Base-by-base conservation (phyloP, 1,140 invertebrate species). In the Formica selysi region DNA sequence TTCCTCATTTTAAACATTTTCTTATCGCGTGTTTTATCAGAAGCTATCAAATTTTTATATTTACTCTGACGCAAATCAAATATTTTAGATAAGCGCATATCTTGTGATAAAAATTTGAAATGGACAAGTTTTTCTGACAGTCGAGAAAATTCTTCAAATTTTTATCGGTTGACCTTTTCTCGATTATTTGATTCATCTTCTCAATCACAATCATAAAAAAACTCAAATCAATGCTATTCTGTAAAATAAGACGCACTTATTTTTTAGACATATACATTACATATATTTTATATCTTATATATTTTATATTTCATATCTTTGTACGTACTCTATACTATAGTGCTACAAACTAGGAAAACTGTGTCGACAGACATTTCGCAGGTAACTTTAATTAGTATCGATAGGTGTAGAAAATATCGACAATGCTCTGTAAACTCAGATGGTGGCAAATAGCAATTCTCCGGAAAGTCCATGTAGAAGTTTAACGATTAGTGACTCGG, bases 401-500 rank as follows among this genome's bases (percentile, higher is more conserved):
- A 83, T 73, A 48, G 54, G 5, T 59, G n/a, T 16, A 61, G 36
- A 74, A 61, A 62, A 38, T n/a, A 61, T 48, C 68, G 38, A 83
- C 71, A 81, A 81, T 74, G 26, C 32, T 36, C 16, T 38, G 38
- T n/a, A 16, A 19, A 16, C 41, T 61, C 48, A 81, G 51, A 44
- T 16, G n/a, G 1, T 19, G 36, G 8, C 16, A 19, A 10, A n/a
- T 29, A 19, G 38, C 19, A 83, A 73, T 83, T 73, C 68, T 36
- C 68, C n/a, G n/a, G 22, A 38, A 62, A 73, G 38, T 73, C 57
- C 51, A 74, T 19, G 38, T 83, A 61, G 68, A 83, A 83, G 54
- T 74, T 83, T 74, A 83, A 83, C 54, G 68, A 41, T 74, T 83
- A 83, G 73, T 83, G 79, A 48, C 38, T n/a, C 38, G 22, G 36